These are phyloP conservation scores for Thalassophryne amazonica DNA, from an alignment of 2,797 vertebrate species.

Conservation along the genomic window DNA sequence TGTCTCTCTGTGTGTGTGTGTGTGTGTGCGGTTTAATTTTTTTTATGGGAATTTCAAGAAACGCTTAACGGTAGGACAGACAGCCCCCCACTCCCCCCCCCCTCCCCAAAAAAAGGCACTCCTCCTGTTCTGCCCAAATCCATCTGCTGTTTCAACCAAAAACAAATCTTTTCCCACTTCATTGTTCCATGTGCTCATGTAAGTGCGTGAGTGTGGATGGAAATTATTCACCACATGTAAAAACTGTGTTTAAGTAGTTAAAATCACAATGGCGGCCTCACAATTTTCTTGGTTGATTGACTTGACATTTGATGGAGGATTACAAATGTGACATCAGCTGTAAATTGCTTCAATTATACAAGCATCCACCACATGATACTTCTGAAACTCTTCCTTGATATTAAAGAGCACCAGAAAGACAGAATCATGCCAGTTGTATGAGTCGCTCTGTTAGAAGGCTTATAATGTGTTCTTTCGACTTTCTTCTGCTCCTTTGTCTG, in stretches of 20 bases:
- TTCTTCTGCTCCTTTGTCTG: constrained; percentile 14
- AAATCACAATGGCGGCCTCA: neutral
- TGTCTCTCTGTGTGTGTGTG: constrained; percentile 15
- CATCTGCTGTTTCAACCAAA: constrained; percentile 36
- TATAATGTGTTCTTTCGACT: neutral
- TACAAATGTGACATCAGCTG: neutral
- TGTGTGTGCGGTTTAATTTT: constrained; percentile 53
- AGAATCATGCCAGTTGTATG: neutral
- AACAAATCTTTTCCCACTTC: constrained; percentile 4
- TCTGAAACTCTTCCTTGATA: neutral
- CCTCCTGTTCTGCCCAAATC: constrained; percentile 28
- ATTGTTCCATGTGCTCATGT: constrained; percentile 19
- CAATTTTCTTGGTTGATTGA: neutral
- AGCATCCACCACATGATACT: neutral
- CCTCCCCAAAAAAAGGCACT: constrained; percentile 19
- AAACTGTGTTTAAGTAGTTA: neutral
- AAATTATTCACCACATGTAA: constrained; percentile 2
- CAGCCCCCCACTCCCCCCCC: constrained; percentile 23
- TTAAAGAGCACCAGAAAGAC: neutral
- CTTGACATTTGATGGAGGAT: constrained; percentile 1
- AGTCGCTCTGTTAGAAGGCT: neutral
- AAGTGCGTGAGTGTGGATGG: constrained; percentile 17
- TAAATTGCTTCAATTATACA: constrained; percentile 7
- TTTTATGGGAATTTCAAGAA: constrained; percentile 65
- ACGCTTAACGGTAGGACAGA: constrained; percentile 48